A percentile compares a stretch with the other conserved stretches of the same genome.
These are phyloP conservation scores for Palythoa grandis DNA, from an alignment of 92 coral and sea anemone genomes.

Conservation along the genomic window DNA sequence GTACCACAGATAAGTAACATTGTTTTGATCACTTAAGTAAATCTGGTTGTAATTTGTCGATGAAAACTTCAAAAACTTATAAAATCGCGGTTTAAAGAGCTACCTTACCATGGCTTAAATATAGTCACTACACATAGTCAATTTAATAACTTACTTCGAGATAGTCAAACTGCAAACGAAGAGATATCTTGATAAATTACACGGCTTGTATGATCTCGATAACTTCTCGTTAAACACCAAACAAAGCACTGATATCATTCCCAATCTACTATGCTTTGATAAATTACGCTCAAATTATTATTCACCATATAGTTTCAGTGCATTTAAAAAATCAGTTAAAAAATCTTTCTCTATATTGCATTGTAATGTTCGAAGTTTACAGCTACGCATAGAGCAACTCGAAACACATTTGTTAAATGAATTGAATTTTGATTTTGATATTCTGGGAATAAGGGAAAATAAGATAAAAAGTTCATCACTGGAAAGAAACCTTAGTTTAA, in stretches of 20 bases:
- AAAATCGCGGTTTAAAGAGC: conserved; percentile 46
- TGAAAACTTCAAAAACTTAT: conserved; percentile 22
- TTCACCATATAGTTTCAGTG: conserved; percentile 55
- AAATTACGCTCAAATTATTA: conserved; percentile 31
- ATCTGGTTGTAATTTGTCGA: not conserved
- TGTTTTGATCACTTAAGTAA: conserved; percentile 11
- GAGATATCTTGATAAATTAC: conserved; percentile 38
- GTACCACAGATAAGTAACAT: conserved; percentile 11
- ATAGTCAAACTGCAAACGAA: conserved; percentile 28
- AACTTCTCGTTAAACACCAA: conserved; percentile 42
- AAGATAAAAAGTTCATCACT: conserved; percentile 21
- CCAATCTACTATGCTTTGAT: not conserved
- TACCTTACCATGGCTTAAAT: conserved; percentile 45
- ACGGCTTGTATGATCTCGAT: conserved; percentile 46
- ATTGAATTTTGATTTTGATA: conserved; percentile 8
- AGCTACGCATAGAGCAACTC: conserved; percentile 2
- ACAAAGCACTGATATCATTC: conserved; percentile 14
- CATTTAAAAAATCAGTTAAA: conserved; percentile 33
- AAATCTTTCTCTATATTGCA: conserved; percentile 33
- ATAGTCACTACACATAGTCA: conserved; percentile 42
- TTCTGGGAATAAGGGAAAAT: too few species aligned
- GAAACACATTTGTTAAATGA: not conserved
- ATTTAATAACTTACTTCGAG: conserved; percentile 47
- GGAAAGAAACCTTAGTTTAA: conserved; percentile 33
- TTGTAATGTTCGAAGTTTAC: conserved; percentile 32